A percentile compares a stretch with the other conserved stretches of the same genome.
Evolutionary conservation across 2,888 invertebrate genomes (phyloP).

Genomic region (Isotomurus palustris): DNA sequence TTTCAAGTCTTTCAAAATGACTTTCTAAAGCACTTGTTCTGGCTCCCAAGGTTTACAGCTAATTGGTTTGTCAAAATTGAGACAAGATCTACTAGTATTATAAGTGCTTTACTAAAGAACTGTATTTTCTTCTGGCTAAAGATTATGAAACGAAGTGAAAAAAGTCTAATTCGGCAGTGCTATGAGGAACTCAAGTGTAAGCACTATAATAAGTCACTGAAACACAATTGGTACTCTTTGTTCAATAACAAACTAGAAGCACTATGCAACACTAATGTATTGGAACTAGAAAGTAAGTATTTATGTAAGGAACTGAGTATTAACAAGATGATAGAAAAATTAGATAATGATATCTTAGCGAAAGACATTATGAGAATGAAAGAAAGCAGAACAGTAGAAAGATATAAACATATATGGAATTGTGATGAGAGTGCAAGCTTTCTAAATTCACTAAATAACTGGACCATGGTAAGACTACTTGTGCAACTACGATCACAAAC

Average conservation of each 20-base stretch:
- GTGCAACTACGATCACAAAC: neutral
- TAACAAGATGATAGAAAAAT: neutral
- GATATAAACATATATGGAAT: neutral
- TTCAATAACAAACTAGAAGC: neutral
- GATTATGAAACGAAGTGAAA: neutral
- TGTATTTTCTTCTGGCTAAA: neutral
- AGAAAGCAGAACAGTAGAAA: neutral
- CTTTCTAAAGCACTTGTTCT: neutral
- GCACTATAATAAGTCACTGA: neutral
- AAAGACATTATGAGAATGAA: neutral
- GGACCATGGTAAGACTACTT: neutral
- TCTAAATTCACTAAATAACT: neutral
- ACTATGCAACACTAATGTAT: neutral
- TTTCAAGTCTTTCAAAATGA: neutral
- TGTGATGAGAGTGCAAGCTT: neutral
- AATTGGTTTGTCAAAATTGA: neutral
- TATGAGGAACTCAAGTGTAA: neutral
- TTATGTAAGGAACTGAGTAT: neutral
- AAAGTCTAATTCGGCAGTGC: neutral
- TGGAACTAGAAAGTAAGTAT: neutral
- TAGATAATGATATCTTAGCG: neutral
- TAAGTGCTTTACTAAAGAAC: neutral
- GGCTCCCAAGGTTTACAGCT: neutral
- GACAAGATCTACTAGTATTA: neutral
- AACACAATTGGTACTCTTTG: neutral